A percentile compares a stretch with the other conserved stretches of the same genome.
These are phyloP conservation scores for Mugil cephalus DNA, from an alignment of 2,113 vertebrate genomes.

Conservation along the genomic window DNA sequence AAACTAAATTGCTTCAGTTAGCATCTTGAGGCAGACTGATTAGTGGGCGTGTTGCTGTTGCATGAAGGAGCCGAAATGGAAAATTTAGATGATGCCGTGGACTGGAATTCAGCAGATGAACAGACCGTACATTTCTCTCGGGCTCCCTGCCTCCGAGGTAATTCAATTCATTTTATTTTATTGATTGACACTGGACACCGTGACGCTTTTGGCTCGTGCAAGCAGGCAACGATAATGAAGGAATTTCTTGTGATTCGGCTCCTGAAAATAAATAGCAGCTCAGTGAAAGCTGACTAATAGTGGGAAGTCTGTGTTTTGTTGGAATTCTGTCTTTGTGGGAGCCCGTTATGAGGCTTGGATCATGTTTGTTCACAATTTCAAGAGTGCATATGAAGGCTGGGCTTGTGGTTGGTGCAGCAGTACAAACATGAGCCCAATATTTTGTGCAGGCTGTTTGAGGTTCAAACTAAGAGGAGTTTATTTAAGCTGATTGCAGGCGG, in stretches of 20 bases:
- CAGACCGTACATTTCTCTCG: constrained; percentile 44
- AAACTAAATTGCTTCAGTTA: constrained; percentile 55
- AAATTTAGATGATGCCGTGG: constrained; percentile 45
- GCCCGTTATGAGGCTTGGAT: constrained; percentile 8
- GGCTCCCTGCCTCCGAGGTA: constrained; percentile 56
- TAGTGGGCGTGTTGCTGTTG: constrained; percentile 35
- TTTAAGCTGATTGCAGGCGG: constrained; percentile 10
- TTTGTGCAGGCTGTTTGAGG: not conserved
- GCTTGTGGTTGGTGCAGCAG: constrained; percentile 6
- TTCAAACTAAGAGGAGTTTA: not conserved
- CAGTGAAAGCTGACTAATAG: constrained; percentile 22
- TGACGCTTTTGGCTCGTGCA: constrained; percentile 39
- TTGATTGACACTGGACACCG: constrained; percentile 66
- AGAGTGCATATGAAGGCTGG: not conserved
- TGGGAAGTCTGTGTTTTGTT: constrained; percentile 21
- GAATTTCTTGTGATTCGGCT: constrained; percentile 44
- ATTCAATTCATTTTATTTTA: constrained; percentile 68
- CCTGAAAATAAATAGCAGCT: constrained; percentile 34
- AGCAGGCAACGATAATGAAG: constrained; percentile 45
- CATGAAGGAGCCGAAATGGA: constrained; percentile 23
- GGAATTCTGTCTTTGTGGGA: constrained; percentile 18
- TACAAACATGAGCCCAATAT: not conserved
- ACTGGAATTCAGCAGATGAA: constrained; percentile 38
- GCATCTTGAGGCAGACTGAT: constrained; percentile 44
- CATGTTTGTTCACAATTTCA: constrained; percentile 8